phyloP scores from a whole-genome alignment of 2,113 vertebrate species.

The Phylloscopus whistleri region DNA sequence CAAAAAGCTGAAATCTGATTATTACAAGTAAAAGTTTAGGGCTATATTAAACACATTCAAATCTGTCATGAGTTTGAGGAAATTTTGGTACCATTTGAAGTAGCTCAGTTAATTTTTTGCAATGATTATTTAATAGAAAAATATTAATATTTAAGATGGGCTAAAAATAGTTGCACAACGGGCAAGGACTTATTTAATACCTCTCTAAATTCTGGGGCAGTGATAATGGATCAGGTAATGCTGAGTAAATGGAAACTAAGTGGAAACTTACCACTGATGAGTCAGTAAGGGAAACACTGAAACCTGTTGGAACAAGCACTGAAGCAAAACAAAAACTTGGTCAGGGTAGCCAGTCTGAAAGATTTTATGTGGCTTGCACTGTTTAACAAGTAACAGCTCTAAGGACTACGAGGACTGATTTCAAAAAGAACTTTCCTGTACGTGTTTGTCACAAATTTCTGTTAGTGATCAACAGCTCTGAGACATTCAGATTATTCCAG shows the following conservation, averaged over 20 bases:
- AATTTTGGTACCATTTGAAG: neutral
- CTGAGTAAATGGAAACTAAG: neutral
- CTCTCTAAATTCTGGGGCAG: neutral
- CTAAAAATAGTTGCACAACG: neutral
- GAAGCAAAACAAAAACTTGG: neutral
- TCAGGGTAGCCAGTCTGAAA: neutral
- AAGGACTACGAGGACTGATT: neutral
- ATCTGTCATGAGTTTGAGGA: neutral
- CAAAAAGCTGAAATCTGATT: neutral
- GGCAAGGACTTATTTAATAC: neutral
- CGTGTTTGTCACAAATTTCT: neutral
- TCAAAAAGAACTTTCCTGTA: neutral
- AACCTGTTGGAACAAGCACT: neutral
- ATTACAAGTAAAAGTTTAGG: neutral
- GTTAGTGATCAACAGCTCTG: neutral
- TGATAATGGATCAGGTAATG: neutral
- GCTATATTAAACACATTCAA: neutral
- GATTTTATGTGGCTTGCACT: neutral
- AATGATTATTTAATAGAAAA: neutral
- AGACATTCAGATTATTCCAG: neutral
- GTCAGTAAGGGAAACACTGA: neutral
- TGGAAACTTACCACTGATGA: neutral
- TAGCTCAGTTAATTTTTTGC: neutral
- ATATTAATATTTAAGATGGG: neutral
- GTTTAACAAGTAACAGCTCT: neutral